These are phyloP conservation scores for Centropus bengalensis DNA, from an alignment of 2,113 vertebrate species.

Conservation along the genomic window DNA sequence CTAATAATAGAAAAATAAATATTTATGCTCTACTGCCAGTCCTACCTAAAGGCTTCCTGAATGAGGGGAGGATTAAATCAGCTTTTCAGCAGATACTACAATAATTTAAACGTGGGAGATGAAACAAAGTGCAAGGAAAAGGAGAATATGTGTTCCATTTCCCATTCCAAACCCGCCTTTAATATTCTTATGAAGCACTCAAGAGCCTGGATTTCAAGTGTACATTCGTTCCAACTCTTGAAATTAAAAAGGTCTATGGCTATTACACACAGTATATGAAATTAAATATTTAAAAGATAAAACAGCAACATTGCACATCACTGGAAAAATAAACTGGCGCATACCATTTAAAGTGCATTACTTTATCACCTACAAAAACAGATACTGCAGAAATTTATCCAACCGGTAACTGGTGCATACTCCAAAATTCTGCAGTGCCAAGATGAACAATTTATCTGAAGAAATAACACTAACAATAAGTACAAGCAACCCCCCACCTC, in stretches of 20 bases:
- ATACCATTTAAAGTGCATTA: conserved; percentile 60
- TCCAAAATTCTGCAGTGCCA: background rate
- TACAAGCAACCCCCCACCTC: background rate
- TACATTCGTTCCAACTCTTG: conserved; percentile 56
- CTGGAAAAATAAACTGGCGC: conserved; percentile 25
- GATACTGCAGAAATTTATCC: background rate
- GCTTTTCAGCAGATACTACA: conserved; percentile 15
- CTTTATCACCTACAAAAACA: conserved; percentile 12
- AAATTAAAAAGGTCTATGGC: conserved; percentile 55
- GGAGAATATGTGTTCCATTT: background rate
- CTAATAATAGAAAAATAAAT: conserved; percentile 59
- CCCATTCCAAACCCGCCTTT: conserved; percentile 28
- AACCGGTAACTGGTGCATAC: background rate
- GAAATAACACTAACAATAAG: conserved; percentile 24
- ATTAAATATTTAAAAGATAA: conserved; percentile 7
- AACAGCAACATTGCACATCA: conserved; percentile 41
- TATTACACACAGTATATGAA: conserved; percentile 45
- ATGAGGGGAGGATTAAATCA: background rate
- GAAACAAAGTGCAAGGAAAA: background rate
- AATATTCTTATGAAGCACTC: conserved; percentile 14
- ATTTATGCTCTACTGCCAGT: conserved; percentile 14
- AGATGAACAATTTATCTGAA: background rate
- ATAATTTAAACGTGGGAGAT: background rate
- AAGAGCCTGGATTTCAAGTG: conserved; percentile 46
- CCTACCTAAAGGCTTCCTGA: conserved; percentile 23